Evolutionary conservation across 2,797 vertebrate species (phyloP).

Genomic region (Peromyscus eremicus): DNA sequence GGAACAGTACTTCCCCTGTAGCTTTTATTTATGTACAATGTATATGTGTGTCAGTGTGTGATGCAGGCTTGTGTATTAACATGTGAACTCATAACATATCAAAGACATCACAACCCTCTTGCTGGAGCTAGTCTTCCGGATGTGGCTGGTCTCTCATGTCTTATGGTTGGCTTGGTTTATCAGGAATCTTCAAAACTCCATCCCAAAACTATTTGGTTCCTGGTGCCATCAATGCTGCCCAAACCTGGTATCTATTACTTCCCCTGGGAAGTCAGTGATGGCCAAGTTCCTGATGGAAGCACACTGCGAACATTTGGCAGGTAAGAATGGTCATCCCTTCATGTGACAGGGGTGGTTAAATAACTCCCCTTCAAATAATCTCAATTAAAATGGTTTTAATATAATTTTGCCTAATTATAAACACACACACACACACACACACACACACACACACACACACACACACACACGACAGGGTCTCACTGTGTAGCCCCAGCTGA

Average conservation of each 20-base stretch:
- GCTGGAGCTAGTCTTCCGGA: background rate
- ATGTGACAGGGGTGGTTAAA: background rate
- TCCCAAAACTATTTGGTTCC: background rate
- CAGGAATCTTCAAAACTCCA: conserved; percentile 13
- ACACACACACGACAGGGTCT: background rate
- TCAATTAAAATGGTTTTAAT: background rate
- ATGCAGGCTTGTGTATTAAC: background rate
- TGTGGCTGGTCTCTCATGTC: background rate
- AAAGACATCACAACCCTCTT: background rate
- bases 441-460: no score
- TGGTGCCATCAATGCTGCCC: conserved; percentile 90
- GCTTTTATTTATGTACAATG: background rate
- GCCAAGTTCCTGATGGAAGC: conserved; percentile 88
- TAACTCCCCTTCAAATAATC: background rate
- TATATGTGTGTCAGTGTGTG: background rate
- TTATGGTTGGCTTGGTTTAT: background rate
- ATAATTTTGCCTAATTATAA: conserved; percentile 11
- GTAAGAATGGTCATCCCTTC: conserved; percentile 81
- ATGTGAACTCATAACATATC: background rate
- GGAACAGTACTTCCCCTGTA: background rate
- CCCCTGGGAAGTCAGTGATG: conserved; percentile 92
- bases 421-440: background rate
- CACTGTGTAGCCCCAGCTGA: background rate
- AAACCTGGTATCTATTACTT: conserved; percentile 90
- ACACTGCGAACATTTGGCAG: conserved; percentile 94